Evolutionary conservation across 2,888 invertebrate genomes (phyloP), one percentile per base, ranked within the genome.

Genomic region (Erebia palarica): DNA sequence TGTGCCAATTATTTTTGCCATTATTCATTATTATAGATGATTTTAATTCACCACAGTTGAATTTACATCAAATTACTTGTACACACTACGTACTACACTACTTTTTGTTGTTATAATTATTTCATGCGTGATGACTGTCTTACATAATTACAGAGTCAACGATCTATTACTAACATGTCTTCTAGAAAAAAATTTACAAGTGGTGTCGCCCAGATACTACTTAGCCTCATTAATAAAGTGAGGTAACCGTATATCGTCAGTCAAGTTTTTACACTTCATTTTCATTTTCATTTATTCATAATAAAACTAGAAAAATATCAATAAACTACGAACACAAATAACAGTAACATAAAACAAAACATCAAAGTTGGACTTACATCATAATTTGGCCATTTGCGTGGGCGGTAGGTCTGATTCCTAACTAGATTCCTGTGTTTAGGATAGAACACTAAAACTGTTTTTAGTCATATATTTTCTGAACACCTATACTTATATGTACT

Each of bases 81-180:
- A n/a, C n/a, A n/a, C n/a, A n/a, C n/a, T n/a, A n/a, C n/a, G 18
- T 21, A 2, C 13, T 13, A 47, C 21, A 21, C 47, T 9, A 64
- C 63, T 64, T 64, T 64, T 64, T 64, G 27, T 49, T 64, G 8
- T 27, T 14, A 64, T 51, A n/a, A 3, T 44, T 60, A 42, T 64
- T 64, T 64, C 27, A 64, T 27, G 27, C 49, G n/a, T 51, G 47
- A 61, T 36, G 42, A n/a, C 44, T 42, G 47, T 49, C 21, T 64
- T 64, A n/a, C 49, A 49, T 64, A 64, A 64, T 49, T 1, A n/a
- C 4, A 10, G 21, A 49, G 49, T 49, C 63, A 64, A 49, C 63
- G 63, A 27, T 64, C 63, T 49, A 21, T 64, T 61, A 61, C 61
- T 1, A 10, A 27, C 16, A 51, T 49, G 63, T 64, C 36, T 63